Conservation (phyloP, 2,113 vertebrate species). For the Catharus bicknelli region DNA sequence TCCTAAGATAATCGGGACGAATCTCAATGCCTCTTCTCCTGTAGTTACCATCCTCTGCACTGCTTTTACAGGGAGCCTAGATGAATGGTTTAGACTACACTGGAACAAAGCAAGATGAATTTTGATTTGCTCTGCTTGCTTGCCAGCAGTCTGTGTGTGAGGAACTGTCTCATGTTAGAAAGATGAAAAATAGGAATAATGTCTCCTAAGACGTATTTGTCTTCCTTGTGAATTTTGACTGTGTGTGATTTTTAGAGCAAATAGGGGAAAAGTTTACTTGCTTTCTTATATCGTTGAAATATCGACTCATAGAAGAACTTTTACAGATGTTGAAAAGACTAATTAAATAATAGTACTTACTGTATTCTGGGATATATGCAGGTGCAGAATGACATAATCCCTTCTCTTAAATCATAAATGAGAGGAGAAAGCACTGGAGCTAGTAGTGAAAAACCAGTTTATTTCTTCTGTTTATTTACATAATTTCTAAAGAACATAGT, state of each 20-base stretch:
- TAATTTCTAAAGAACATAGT: not conserved
- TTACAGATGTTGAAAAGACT: not conserved
- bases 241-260: not conserved
- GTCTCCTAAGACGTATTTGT: not conserved
- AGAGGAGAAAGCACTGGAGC: not conserved
- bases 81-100: not conserved
- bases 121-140: not conserved
- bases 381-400: not conserved
- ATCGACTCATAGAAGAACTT: not conserved
- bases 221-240: not conserved
- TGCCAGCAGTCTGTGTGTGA: not conserved
- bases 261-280: not conserved
- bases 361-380: not conserved
- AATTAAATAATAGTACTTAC: not conserved
- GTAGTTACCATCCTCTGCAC: not conserved
- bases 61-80: not conserved
- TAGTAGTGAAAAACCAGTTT: not conserved
- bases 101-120: not conserved
- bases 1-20: not conserved
- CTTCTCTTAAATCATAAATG: not conserved
- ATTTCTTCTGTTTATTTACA: not conserved
- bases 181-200: not conserved
- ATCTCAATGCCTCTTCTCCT: not conserved
- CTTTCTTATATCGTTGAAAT: not conserved
- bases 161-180: not conserved